A percentile compares a stretch with the other conserved stretches of the same genome.
These are phyloP conservation scores for human DNA, from an alignment of 2,113 vertebrate species.

Conservation along the genomic window DNA sequence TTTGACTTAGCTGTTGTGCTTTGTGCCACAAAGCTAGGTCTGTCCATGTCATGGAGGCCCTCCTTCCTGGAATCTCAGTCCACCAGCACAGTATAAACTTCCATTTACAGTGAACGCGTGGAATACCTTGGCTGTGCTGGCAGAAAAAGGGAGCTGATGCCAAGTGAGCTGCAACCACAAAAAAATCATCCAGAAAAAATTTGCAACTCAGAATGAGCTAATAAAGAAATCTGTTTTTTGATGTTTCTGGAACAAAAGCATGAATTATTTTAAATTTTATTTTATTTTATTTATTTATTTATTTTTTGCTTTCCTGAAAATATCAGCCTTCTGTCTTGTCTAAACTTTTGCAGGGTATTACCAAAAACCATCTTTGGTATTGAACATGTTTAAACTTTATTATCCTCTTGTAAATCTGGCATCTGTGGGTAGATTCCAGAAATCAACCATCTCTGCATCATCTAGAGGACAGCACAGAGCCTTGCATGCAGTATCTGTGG, in stretches of 20 bases:
- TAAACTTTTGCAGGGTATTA: background rate
- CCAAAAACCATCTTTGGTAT: background rate
- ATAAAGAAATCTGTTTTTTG: background rate
- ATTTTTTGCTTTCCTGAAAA: background rate
- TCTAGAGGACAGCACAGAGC: background rate
- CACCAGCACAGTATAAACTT: background rate
- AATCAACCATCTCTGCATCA: background rate
- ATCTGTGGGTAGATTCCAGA: background rate
- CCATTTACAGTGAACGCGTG: background rate
- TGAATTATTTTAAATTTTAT: background rate
- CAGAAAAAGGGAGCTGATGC: background rate
- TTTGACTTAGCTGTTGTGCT: background rate
- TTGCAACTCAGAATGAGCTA: too few species aligned
- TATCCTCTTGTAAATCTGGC: background rate
- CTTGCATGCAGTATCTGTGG: background rate
- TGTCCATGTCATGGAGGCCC: rapidly evolving
- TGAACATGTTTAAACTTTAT: background rate
- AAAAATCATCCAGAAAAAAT: background rate
- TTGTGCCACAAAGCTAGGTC: background rate
- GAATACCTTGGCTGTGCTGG: rapidly evolving
- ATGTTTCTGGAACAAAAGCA: background rate
- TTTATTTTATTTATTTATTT: too few species aligned
- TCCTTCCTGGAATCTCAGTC: background rate
- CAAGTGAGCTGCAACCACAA: background rate
- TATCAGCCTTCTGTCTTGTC: background rate